These are phyloP conservation scores for Cotesia vestalis DNA, from an alignment of 1,140 invertebrate genomes.

Conservation along the genomic window DNA sequence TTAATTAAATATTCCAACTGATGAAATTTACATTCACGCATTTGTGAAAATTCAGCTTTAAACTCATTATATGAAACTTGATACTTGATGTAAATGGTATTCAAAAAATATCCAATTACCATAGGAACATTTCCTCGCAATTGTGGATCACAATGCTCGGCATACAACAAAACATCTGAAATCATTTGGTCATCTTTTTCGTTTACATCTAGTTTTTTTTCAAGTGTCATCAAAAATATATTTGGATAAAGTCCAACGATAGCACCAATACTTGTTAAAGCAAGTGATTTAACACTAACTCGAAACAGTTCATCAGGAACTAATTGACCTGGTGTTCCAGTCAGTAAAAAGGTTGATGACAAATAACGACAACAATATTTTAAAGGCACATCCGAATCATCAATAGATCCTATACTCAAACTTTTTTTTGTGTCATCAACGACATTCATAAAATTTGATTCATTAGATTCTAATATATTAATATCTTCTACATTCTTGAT, in stretches of 20 bases:
- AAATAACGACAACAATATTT: slow-evolving; percentile 80
- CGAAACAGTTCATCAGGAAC: slow-evolving; percentile 76
- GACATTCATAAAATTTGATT: slow-evolving; percentile 42
- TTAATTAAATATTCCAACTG: slow-evolving; percentile 66
- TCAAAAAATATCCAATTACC: slow-evolving; percentile 75
- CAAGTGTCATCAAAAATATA: slow-evolving; percentile 65
- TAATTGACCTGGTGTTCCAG: slow-evolving; percentile 70
- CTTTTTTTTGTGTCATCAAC: slow-evolving; percentile 48
- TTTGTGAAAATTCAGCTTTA: slow-evolving; percentile 49
- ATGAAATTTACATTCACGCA: slow-evolving; percentile 49
- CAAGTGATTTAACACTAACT: slow-evolving; percentile 86
- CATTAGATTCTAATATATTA: background rate
- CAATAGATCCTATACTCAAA: slow-evolving; percentile 73
- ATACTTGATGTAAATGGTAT: slow-evolving; percentile 70
- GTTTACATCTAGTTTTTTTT: slow-evolving; percentile 48
- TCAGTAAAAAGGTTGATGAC: slow-evolving; percentile 78
- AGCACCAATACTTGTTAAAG: slow-evolving; percentile 77
- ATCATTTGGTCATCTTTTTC: slow-evolving; percentile 68
- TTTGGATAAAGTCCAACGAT: slow-evolving; percentile 76
- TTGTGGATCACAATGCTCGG: slow-evolving; percentile 82
- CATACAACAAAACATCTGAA: slow-evolving; percentile 76
- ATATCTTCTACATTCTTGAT: background rate
- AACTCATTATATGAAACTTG: slow-evolving; percentile 61
- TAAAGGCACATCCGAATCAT: slow-evolving; percentile 74
- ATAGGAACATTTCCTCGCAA: slow-evolving; percentile 78